Evolutionary conservation across 2,797 vertebrate genomes (phyloP), one percentile per base, ranked within the genome.

Genomic region (Pteronotus mesoamericanus): DNA sequence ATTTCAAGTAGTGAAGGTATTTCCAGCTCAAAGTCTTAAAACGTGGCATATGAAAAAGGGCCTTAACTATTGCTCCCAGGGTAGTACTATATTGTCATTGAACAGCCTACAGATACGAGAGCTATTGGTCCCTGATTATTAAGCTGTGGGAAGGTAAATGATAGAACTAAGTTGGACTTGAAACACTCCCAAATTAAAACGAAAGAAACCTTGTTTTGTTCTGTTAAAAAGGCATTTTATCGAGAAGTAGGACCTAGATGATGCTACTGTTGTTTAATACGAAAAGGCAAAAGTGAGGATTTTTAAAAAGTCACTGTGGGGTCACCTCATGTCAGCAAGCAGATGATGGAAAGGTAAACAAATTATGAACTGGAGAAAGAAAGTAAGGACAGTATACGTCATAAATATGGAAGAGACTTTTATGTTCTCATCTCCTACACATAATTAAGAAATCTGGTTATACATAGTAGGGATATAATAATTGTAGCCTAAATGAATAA

Each of bases 151-250:
- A 69, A 80, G 32, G 57, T 93, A 85, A 96, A 86, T 87, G 82
- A 92, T 75, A 85, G 61, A 77, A 80, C 46, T 46, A 90, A 92
- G 51, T 21, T 83, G 77, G 26, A 84, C 68, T 91, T 61, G 85
- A 93, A 94, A 82, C 57, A 89, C 22, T 89, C 82, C 37, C 87
- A 93, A 86, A 93, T 96, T 84, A 95, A 94, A 86, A 71, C 24
- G 71, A 95, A 93, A 74, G 39, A 89, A 92, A 88, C 68, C 77
- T 88, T 86, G 48, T 83, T 53, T 55, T 87, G 69, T 86, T 37
- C 53, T 57, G 53, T 68, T 34, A n/a, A 55, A 92, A 89, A 94
- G 61, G 26, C 39, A 53, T 87, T 90, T 94, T 79, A 53, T 26
- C 84, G 44, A 94, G 78, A 91, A 86, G 53, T 57, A 68, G 57